Conservation (phyloP, 2,113 vertebrate species). For the Hipposideros armiger region DNA sequence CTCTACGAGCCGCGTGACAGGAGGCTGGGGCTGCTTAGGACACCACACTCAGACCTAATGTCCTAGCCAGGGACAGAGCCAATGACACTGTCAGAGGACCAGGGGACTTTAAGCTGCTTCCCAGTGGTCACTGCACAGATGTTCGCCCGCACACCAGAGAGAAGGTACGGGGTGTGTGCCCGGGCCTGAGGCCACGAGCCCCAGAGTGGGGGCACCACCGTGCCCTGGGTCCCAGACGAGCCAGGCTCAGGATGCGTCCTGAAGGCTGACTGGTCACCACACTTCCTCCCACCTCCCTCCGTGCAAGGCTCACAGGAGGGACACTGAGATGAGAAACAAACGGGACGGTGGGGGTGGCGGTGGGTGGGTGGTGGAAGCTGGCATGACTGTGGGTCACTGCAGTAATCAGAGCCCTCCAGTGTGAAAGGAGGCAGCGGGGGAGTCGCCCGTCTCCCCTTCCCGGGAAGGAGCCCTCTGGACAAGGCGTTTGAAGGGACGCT, state of each 20-base stretch:
- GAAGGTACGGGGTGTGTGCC: no score
- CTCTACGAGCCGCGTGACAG: no score
- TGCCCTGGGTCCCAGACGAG: no score
- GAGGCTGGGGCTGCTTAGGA: no score
- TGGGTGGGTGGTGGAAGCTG: neutral
- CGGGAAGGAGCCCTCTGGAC: constrained; percentile 72
- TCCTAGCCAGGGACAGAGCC: no score
- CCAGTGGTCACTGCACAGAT: no score
- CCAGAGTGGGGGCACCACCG: no score
- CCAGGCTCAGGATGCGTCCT: neutral
- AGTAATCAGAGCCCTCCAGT: constrained; percentile 29
- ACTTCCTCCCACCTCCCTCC: neutral
- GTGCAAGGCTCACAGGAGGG: neutral
- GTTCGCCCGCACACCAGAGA: no score
- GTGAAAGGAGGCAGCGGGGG: constrained; percentile 36
- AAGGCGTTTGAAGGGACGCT: neutral
- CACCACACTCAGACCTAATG: no score
- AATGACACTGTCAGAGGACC: no score
- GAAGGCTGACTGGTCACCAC: neutral
- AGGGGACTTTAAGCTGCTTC: no score
- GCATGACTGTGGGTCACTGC: constrained; percentile 72
- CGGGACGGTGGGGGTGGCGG: constrained; percentile 23
- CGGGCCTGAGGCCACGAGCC: no score
- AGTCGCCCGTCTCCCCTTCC: neutral
- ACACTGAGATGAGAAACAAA: constrained; percentile 15